Conservation (phyloP, 2,888 invertebrate species). For the Melanchra persicariae region DNA sequence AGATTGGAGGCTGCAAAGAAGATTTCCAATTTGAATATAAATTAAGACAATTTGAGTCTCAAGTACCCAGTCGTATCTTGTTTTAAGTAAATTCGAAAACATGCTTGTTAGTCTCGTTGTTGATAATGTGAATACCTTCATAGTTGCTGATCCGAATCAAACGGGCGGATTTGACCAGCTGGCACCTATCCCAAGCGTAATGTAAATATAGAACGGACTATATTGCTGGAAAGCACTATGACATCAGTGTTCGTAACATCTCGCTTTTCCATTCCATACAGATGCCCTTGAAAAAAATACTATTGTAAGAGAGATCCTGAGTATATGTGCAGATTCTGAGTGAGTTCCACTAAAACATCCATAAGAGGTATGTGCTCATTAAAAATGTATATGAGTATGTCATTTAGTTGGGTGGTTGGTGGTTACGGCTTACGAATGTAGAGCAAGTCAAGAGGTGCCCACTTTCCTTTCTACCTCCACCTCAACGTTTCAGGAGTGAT, state of each 20-base stretch:
- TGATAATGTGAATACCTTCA: conserved; percentile 59
- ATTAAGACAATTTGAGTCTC: conserved; percentile 17
- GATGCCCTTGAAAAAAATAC: conserved; percentile 39
- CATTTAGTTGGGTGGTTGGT: conserved; percentile 72
- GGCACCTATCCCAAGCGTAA: conserved; percentile 84
- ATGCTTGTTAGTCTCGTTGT: conserved; percentile 18
- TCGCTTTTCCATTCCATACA: conserved; percentile 61
- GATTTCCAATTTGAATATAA: conserved; percentile 42
- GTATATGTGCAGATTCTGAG: conserved; percentile 40
- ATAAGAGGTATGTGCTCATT: conserved; percentile 73
- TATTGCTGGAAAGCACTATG: conserved; percentile 82
- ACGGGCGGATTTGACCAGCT: conserved; percentile 77
- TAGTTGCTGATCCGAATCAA: conserved; percentile 68
- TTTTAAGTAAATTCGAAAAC: conserved; percentile 9
- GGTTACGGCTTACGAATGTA: conserved; percentile 73
- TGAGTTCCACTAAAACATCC: conserved; percentile 39
- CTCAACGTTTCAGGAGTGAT: conserved; percentile 52
- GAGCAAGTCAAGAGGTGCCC: conserved; percentile 75
- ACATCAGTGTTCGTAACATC: conserved; percentile 77
- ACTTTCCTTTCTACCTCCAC: conserved; percentile 68
- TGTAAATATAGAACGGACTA: conserved; percentile 84
- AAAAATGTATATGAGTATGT: conserved; percentile 76
- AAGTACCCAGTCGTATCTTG: not conserved
- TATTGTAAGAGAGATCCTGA: conserved; percentile 52
- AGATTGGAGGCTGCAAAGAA: conserved; percentile 3